Percentiles rank a stretch among this genome's conserved stretches.
phyloP scores from a whole-genome alignment of 1,140 invertebrate species.

The Steinernema khuongi region DNA sequence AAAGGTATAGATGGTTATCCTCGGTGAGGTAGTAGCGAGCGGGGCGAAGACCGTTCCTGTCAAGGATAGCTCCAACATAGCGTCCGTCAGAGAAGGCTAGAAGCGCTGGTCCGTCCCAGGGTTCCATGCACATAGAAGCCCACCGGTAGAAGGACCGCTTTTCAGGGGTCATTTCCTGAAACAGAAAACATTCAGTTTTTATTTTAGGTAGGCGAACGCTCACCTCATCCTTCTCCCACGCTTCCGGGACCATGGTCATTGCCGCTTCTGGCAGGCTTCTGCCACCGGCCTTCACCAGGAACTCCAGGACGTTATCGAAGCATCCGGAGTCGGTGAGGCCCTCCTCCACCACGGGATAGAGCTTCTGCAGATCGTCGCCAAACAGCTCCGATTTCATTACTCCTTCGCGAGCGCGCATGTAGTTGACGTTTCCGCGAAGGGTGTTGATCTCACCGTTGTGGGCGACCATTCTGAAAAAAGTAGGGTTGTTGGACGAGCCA shows the following conservation, averaged over 20 bases:
- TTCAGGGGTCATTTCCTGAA: conserved; percentile 75
- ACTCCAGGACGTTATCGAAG: conserved; percentile 94
- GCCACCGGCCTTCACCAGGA: conserved; percentile 83
- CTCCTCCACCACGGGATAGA: conserved; percentile 95
- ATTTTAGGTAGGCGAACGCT: background rate
- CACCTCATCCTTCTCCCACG: conserved; percentile 85
- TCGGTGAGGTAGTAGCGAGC: conserved; percentile 92
- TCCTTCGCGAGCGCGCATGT: conserved; percentile 95
- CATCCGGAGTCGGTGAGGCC: conserved; percentile 94
- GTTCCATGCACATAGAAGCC: conserved; percentile 93
- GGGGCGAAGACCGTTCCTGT: conserved; percentile 90
- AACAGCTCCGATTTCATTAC: conserved; percentile 84
- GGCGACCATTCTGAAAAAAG: conserved; percentile 73
- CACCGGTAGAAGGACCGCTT: conserved; percentile 94
- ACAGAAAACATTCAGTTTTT: conserved; percentile 15
- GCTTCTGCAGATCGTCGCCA: conserved; percentile 73
- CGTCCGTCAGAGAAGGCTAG: conserved; percentile 97
- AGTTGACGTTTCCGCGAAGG: conserved; percentile 89
- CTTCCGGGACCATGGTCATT: conserved; percentile 98
- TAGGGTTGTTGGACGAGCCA: no score
- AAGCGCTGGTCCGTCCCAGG: conserved; percentile 91
- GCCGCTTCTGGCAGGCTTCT: conserved; percentile 86
- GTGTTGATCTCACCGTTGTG: conserved; percentile 99
- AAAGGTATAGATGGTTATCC: conserved; percentile 92
- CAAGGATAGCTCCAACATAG: conserved; percentile 81